These are phyloP conservation scores for Scomberomorus guttatus DNA, from an alignment of 2,797 vertebrate genomes.

Conservation along the genomic window DNA sequence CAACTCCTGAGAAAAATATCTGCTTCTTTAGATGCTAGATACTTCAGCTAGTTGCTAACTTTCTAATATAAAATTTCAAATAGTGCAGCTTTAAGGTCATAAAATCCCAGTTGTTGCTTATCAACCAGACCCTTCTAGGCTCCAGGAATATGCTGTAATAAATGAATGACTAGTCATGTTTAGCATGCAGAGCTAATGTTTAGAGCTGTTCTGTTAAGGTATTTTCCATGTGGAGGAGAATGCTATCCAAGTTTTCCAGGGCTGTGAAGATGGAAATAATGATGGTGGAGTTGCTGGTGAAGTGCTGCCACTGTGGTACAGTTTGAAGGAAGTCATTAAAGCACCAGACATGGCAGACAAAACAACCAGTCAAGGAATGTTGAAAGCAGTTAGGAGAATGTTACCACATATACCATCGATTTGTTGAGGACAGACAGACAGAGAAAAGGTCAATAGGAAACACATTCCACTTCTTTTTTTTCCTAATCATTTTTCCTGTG, in stretches of 20 bases:
- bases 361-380: conserved; percentile 19
- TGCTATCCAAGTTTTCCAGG: conserved; percentile 32
- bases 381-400: conserved; percentile 6
- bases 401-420: conserved; percentile 1
- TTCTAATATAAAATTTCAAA: neutral
- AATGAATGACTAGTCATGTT: neutral
- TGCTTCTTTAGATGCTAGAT: too few relatives aligned
- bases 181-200: neutral
- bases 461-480: neutral
- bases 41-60: too few relatives aligned
- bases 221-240: conserved; percentile 21
- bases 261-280: conserved; percentile 61
- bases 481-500: neutral
- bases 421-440: neutral
- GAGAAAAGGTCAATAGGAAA: conserved; percentile 17
- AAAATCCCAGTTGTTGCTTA: neutral
- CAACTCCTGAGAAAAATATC: too few relatives aligned
- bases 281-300: conserved; percentile 37
- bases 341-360: conserved; percentile 21
- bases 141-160: neutral
- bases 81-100: neutral
- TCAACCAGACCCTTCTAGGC: too few relatives aligned
- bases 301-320: conserved; percentile 38
- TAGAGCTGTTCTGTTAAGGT: conserved; percentile 1
- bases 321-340: conserved; percentile 47